A percentile compares a stretch with the other conserved stretches of the same genome.
phyloP scores from a whole-genome alignment of 2,888 invertebrate genomes.

The Drosophila imparisetae region DNA sequence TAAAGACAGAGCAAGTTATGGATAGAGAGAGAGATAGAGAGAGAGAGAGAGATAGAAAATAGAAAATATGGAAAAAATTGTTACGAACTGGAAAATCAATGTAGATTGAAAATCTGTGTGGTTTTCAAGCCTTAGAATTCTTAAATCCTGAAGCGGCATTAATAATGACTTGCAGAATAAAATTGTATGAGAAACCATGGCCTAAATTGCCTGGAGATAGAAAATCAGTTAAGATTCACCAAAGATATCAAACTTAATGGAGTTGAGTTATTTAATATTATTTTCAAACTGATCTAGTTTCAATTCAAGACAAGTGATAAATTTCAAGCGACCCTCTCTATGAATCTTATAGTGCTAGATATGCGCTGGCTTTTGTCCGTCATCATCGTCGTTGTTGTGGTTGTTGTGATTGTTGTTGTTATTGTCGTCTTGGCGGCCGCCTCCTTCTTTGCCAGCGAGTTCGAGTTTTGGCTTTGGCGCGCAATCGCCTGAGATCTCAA shows the following conservation, averaged over 20 bases:
- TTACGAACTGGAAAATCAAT: not conserved
- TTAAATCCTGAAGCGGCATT: not conserved
- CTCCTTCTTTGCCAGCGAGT: constrained; percentile 46
- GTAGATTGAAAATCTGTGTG: not conserved
- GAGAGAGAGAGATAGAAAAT: not conserved
- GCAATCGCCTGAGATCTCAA: constrained; percentile 71
- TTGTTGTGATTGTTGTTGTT: constrained; percentile 10
- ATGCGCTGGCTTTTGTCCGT: constrained; percentile 39
- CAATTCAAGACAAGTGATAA: not conserved
- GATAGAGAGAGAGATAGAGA: no score
- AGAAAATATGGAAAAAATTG: not conserved
- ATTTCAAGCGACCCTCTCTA: constrained; percentile 20
- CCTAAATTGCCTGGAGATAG: not conserved
- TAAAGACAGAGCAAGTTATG: not conserved
- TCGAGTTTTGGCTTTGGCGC: constrained; percentile 31
- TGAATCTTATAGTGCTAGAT: constrained; percentile 37
- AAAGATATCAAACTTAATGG: not conserved
- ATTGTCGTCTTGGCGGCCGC: constrained; percentile 37
- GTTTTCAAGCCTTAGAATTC: not conserved
- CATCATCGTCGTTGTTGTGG: constrained; percentile 16
- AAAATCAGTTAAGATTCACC: not conserved
- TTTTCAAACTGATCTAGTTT: not conserved
- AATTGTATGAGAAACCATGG: not conserved
- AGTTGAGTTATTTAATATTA: not conserved
- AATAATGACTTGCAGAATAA: not conserved